Evolutionary conservation across 2,888 invertebrate genomes (phyloP).

Genomic region (Drosophila acutilabella): DNA sequence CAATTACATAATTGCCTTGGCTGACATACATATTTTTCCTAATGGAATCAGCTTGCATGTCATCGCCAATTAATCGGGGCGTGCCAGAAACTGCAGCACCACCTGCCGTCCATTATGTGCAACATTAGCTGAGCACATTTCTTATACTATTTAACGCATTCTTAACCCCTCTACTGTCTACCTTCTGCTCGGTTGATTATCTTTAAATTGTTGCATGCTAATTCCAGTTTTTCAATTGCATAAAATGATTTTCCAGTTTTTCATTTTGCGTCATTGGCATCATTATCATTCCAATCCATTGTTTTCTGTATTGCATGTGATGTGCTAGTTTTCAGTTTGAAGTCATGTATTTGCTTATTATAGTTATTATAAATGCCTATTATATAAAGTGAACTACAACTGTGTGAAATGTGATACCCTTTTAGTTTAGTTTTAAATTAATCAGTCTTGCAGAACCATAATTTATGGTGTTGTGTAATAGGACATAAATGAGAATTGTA

Average conservation of each 20-base stretch:
- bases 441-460: conserved; percentile 40
- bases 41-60: conserved; percentile 44
- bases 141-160: not conserved
- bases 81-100: conserved; percentile 39
- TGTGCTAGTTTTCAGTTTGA: not conserved
- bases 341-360: not conserved
- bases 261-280: not conserved
- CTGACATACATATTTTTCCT: conserved; percentile 43
- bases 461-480: not conserved
- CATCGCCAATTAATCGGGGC: conserved; percentile 52
- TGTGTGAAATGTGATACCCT: conserved; percentile 25
- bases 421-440: conserved; percentile 7
- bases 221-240: conserved; percentile 15
- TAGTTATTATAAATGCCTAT: conserved; percentile 3
- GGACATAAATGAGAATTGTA: no score
- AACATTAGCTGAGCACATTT: conserved; percentile 26
- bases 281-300: conserved; percentile 29
- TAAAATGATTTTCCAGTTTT: conserved; percentile 16
- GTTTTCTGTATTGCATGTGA: conserved; percentile 1
- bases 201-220: conserved; percentile 41
- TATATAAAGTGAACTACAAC: not conserved
- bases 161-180: conserved; percentile 1
- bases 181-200: conserved; percentile 37
- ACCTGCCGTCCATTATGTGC: conserved; percentile 49
- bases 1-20: conserved; percentile 71